phyloP scores from a whole-genome alignment of 2,888 invertebrate genomes.

The Hydraecia micacea region DNA sequence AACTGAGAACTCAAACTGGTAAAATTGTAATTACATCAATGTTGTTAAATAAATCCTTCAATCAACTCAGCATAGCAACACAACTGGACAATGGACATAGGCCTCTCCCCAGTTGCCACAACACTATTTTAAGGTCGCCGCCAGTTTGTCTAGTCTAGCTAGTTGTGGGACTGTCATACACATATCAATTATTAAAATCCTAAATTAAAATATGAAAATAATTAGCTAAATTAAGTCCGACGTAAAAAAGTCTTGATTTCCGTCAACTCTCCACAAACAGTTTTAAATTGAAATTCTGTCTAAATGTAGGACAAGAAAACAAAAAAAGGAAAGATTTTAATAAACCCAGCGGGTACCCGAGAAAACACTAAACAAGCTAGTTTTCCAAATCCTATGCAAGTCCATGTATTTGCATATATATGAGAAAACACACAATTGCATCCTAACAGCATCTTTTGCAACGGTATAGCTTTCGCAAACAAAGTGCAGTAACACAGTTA shows the following conservation, averaged over 20 bases:
- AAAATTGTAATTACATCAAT: too few relatives aligned
- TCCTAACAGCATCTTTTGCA: conserved; percentile 44
- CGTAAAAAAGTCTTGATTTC: too few relatives aligned
- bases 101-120: neutral
- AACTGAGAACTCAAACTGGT: too few relatives aligned
- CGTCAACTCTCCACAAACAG: neutral
- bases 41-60: neutral
- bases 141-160: too few relatives aligned
- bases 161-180: neutral
- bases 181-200: neutral
- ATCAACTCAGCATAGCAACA: neutral
- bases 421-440: conserved; percentile 44
- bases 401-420: conserved; percentile 2
- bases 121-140: neutral
- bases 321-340: neutral
- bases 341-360: neutral
- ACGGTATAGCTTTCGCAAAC: conserved; percentile 48
- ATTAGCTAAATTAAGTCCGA: too few relatives aligned
- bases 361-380: neutral
- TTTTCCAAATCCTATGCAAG: neutral
- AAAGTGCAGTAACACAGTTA: conserved; percentile 39
- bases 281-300: neutral
- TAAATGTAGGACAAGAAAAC: neutral
- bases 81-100: neutral
- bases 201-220: neutral